These are phyloP conservation scores for Nettapus auritus DNA, from an alignment of 2,113 vertebrate genomes.

Conservation along the genomic window DNA sequence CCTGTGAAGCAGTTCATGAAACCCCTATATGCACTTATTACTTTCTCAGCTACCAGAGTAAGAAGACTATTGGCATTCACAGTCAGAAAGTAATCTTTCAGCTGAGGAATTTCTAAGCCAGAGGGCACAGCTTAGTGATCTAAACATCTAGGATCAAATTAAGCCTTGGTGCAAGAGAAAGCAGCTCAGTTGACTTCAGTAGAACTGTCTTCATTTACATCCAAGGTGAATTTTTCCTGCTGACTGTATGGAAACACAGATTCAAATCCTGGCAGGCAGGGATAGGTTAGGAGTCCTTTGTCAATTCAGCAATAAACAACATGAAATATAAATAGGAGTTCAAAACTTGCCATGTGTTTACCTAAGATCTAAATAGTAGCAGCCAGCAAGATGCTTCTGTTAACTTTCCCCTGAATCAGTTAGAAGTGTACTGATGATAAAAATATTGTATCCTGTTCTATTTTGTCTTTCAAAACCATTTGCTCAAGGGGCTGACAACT, in stretches of 20 bases:
- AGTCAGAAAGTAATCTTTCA: constrained; percentile 30
- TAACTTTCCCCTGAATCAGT: not conserved
- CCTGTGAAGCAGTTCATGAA: not conserved
- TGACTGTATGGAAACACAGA: not conserved
- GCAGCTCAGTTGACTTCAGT: not conserved
- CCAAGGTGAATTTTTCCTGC: not conserved
- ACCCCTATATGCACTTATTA: not conserved
- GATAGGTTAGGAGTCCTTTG: not conserved
- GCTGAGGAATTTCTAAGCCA: not conserved
- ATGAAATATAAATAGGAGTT: not conserved
- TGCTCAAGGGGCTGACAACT: not conserved
- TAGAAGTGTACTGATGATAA: not conserved
- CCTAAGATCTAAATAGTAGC: not conserved
- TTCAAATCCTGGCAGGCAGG: not conserved
- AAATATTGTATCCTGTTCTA: not conserved
- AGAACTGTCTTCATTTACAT: not conserved
- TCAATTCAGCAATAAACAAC: not conserved
- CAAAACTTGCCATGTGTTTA: not conserved
- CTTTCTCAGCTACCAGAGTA: not conserved
- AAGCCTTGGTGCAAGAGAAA: constrained; percentile 16
- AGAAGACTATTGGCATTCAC: constrained; percentile 12
- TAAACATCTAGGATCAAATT: constrained; percentile 12
- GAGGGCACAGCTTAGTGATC: constrained; percentile 26
- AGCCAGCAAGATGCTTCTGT: not conserved
- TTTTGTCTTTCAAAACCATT: not conserved